Base-by-base conservation (phyloP, 1,140 invertebrate species). In the Plodia interpunctella region DNA sequence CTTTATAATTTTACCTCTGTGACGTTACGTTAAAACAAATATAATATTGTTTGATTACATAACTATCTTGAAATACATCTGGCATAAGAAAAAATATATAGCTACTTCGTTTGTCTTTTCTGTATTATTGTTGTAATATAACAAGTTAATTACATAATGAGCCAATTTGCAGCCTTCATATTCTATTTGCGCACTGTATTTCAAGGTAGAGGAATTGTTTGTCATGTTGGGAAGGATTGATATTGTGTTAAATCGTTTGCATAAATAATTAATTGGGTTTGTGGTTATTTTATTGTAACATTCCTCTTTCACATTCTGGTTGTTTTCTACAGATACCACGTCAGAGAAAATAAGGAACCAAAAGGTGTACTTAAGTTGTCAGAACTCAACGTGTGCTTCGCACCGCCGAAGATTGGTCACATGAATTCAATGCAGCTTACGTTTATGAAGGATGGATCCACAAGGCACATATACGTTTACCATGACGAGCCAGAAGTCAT, bases 391-490 rank as follows among this genome's bases (percentile, higher is more conserved):
- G 94, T 97, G 5, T 94, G 94, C 5, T 96, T 98, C 83, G 95
- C 95, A 0, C 96, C 96, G 0, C 90, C 93, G 13, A 98, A 98
- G 91, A 94, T 96, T 49, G 94, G 93, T 9, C 93, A 96, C 81
- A 92, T 93, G 70, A 96, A 95, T 78, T 94, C 93, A 25, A 90
- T 97, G 65, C 96, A 97, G 87, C 88, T 97, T 5, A 95, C 95
- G 0, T 97, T 94, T 74, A 92, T 96, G 72, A 95, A 95, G 74
- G 94, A 97, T 55, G 93, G 93, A 5, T 93, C 94, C 2, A 98
- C 96, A 3, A 87, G 96, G 68, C 96, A 97, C 77, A 94, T 98
- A 65, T 98, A 94, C 84, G 94, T 98, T 0, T 96, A 96, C 72
- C 94, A 97, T 61, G 95, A 97, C 64, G 94, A 95, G 65, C 92